Percentiles rank a stretch among this genome's conserved stretches.
Evolutionary conservation across 2,797 vertebrate genomes (phyloP).

Genomic region (Kryptopterus vitreolus): DNA sequence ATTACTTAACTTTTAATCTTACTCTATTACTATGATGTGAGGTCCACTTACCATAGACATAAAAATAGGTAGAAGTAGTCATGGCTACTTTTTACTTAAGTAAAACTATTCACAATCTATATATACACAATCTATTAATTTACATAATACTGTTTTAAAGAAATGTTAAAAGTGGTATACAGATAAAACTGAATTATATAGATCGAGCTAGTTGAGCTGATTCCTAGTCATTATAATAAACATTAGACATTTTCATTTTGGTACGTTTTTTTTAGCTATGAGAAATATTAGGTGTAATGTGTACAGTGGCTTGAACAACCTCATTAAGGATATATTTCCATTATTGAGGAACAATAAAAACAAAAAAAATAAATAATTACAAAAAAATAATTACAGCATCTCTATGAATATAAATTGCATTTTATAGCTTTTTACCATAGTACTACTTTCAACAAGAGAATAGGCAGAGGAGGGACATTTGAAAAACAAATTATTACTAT

Average conservation of each 20-base stretch:
- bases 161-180: too few relatives aligned
- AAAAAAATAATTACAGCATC: not conserved
- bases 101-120: too few relatives aligned
- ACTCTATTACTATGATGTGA: too few relatives aligned
- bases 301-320: not conserved
- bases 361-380: not conserved
- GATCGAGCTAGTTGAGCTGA: too few relatives aligned
- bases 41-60: too few relatives aligned
- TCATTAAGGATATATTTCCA: not conserved
- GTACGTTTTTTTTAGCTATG: not conserved
- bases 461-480: not conserved
- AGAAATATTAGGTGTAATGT: not conserved
- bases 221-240: not conserved
- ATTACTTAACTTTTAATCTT: too few relatives aligned
- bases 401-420: not conserved
- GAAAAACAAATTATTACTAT: constrained; percentile 8
- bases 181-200: too few relatives aligned
- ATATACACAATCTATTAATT: too few relatives aligned
- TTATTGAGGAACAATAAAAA: not conserved
- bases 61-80: too few relatives aligned
- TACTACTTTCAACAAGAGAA: not conserved
- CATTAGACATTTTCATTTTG: not conserved
- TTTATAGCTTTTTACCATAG: constrained; percentile 11
- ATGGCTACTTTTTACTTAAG: too few relatives aligned
- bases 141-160: too few relatives aligned